Percentiles rank a stretch among this genome's conserved stretches.
Evolutionary conservation across 2,797 vertebrate genomes (phyloP).

Genomic region (Trachurus trachurus): DNA sequence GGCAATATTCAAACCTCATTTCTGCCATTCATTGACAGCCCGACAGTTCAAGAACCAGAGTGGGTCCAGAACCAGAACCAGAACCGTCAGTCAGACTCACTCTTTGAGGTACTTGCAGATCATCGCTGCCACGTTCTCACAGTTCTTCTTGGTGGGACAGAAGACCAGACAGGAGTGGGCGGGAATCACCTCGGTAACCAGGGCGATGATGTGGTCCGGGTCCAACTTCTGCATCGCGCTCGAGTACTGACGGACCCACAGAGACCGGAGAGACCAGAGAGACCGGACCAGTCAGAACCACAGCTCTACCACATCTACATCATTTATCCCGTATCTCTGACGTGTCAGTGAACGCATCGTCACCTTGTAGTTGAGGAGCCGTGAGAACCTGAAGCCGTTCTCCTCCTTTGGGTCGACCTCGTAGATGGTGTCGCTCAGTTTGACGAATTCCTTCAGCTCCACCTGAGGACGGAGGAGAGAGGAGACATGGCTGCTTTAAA

Average conservation of each 20-base stretch:
- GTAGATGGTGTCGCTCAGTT: slow-evolving; percentile 92
- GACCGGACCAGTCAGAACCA: background rate
- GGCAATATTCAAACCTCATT: too few relatives aligned
- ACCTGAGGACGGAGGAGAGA: slow-evolving; percentile 82
- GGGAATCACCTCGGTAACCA: slow-evolving; percentile 97
- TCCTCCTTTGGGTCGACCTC: slow-evolving; percentile 89
- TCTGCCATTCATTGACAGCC: too few relatives aligned
- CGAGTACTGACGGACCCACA: slow-evolving; percentile 88
- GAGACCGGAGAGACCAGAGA: too few relatives aligned
- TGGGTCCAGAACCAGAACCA: background rate
- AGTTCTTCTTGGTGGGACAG: slow-evolving; percentile 98
- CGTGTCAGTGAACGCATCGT: background rate
- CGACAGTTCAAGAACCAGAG: too few relatives aligned
- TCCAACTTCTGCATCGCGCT: slow-evolving; percentile 91
- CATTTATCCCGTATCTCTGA: too few relatives aligned
- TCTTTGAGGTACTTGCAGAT: slow-evolving; percentile 94
- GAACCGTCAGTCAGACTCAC: slow-evolving; percentile 78
- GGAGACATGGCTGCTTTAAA: too few relatives aligned
- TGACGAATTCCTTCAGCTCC: slow-evolving; percentile 94
- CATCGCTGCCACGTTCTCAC: slow-evolving; percentile 95
- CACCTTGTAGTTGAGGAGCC: slow-evolving; percentile 91
- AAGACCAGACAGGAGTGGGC: slow-evolving; percentile 94
- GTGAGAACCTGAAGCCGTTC: slow-evolving; percentile 89
- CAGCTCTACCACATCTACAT: too few relatives aligned
- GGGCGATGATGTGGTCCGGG: slow-evolving; percentile 93